Conservation (phyloP, 1,140 invertebrate species). For the Bombus confusus region DNA sequence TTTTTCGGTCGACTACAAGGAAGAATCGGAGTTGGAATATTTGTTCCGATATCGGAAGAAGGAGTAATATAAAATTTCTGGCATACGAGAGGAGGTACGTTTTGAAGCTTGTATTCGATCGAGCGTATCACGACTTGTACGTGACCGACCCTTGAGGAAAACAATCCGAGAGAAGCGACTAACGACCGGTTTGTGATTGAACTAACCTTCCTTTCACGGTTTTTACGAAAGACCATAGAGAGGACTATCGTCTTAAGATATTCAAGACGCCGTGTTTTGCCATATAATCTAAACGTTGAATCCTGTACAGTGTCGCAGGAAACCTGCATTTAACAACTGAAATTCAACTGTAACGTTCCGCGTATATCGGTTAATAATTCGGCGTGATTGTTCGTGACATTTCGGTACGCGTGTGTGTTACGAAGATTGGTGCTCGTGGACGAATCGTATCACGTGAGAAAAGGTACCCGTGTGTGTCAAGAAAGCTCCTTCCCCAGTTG, state of each 20-base stretch:
- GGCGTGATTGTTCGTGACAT: constrained; percentile 20
- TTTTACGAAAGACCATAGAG: not conserved
- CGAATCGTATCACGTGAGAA: constrained; percentile 1
- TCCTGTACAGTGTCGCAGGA: not conserved
- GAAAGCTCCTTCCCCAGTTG: constrained; percentile 23
- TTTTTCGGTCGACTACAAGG: not conserved
- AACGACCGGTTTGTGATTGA: constrained; percentile 14
- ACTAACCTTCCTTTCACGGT: not conserved
- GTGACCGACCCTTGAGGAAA: not conserved
- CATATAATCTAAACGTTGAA: not conserved
- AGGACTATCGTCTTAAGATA: not conserved
- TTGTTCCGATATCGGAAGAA: not conserved
- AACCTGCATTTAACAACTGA: not conserved
- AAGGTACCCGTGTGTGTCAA: constrained; percentile 26
- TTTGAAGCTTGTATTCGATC: constrained; percentile 4
- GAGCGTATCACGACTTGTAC: not conserved
- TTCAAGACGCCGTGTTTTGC: not conserved
- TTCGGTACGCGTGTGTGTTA: constrained; percentile 22
- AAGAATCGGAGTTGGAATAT: not conserved
- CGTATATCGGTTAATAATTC: not conserved
- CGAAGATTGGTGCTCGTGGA: not conserved
- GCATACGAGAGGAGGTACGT: not conserved
- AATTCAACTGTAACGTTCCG: not conserved
- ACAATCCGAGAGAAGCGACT: not conserved
- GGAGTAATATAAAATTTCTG: not conserved